Evolutionary conservation across 2,888 invertebrate species (phyloP), one percentile per base, ranked within the genome.

Genomic region (Bruchidius siliquastri): DNA sequence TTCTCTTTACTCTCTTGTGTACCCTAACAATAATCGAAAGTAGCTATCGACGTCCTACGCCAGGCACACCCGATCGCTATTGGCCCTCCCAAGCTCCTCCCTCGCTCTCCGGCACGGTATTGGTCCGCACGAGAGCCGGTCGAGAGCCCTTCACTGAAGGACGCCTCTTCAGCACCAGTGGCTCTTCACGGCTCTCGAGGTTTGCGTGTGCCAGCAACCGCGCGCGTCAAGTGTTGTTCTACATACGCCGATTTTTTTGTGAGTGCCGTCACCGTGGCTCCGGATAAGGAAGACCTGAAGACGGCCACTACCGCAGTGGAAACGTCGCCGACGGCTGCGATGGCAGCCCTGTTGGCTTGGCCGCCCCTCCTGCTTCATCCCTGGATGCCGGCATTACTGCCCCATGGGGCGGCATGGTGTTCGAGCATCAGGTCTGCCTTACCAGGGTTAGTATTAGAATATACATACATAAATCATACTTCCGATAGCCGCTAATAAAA

Each of bases 341-440:
- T 85, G 76, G 86, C 83, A n/a, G 91, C 92, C 74, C 88, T 93
- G 84, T 86, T 93, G 84, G 92, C 92, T 21, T 93, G 93, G 93
- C 92, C 92, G 82, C 93, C 93, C 69, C 91, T 93, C 76, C 86
- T 93, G 82, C 87, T 94, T 85, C 92, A 92, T 80, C 93, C 93
- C 22, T 93, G 93, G 93, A 92, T 91, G 72, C 92, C 92, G 79
- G 92, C 92, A 67, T 88, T 93, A 76, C 83, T 92, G 79, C 92
- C 93, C 77, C 49, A 49, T 13, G 49, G 49, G 49, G 88, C 89
- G 75, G 91, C 92, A 77, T 91, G 91, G 84, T 93, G 91, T 87
- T 86, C 82, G 71, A 93, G 91, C 82, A 92, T 93, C 76, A 91
- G 92, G 71, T 92, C 91, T 74, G 93, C 93, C 77, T 88, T 93